Evolutionary conservation across 2,113 vertebrate genomes (phyloP), one percentile per base, ranked within the genome.

Genomic region (Chaenogobius annularis): DNA sequence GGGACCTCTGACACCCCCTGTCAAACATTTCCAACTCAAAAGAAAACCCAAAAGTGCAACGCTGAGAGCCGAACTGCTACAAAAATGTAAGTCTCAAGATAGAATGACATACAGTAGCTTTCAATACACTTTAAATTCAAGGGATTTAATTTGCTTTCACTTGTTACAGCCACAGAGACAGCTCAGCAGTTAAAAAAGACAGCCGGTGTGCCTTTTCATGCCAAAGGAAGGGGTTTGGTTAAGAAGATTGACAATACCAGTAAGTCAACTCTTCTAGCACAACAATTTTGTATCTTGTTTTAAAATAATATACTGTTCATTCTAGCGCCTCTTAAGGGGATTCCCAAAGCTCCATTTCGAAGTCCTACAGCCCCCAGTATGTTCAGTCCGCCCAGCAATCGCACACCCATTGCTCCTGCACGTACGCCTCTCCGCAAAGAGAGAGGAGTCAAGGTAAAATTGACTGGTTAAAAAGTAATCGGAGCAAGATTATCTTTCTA

Each of bases 241-340:
- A 98, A 99, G 86, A 99, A 98, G 92, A 95, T 99, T 76, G 98
- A 99, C 90, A 99, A 96, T 0, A 98, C 97, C 48, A 99, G 98
- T 99, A 93, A 93, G 96, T 91, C n/a, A 2, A 54, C 23, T 61
- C 7, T 35, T 61, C 6, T 61, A 8, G 11, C 6, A 23, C 55
- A 23, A 6, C 1, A 22, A 55, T 26, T 37, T 15, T 62, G 26
- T 1, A 13, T 35, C 17, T 15, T 35, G 26, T 7, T 26, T 10
- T 59, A 59, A 59, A 47, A 50, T 43, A 23, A 5, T 67, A 2
- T 72, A n/a, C 6, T 61, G 58, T 80, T 14, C 19, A 54, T 69
- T 11, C 2, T 85, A 99, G 97, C 98, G 54, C 98, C 98, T 1
- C 96, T 99, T 58, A 98, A 96, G 89, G 98, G 97, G 74, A 99